These are phyloP conservation scores for Mirza zaza DNA, from an alignment of 2,113 vertebrate species.

Conservation along the genomic window DNA sequence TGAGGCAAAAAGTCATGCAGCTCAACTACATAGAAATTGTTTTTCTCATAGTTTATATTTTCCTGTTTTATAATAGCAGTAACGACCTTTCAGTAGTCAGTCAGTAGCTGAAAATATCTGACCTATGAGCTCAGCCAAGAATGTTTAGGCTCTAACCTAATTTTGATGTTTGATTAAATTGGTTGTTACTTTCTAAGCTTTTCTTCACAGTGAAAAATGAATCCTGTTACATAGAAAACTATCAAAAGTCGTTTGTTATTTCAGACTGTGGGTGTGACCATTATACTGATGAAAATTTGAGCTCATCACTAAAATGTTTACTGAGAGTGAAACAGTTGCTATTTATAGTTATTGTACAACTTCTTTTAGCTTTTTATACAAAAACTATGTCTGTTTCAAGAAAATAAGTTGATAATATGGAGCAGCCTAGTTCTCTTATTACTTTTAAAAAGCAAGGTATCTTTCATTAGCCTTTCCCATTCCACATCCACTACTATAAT, in stretches of 20 bases:
- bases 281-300: not conserved
- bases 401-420: not conserved
- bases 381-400: not conserved
- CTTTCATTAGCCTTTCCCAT: not conserved
- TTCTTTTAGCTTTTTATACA: not conserved
- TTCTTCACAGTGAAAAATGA: not conserved
- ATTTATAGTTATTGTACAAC: not conserved
- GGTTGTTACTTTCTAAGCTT: not conserved
- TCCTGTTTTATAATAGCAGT: not conserved
- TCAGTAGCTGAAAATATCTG: not conserved
- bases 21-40: not conserved
- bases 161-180: not conserved
- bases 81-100: not conserved
- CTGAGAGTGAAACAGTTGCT: not conserved
- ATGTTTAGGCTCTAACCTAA: not conserved
- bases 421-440: not conserved
- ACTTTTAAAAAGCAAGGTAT: not conserved
- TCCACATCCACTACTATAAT: not conserved
- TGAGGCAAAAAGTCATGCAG: not conserved
- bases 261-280: not conserved
- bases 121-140: constrained; percentile 6
- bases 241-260: not conserved
- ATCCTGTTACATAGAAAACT: not conserved
- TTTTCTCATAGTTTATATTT: not conserved
- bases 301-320: not conserved